phyloP scores from a whole-genome alignment of 1,140 invertebrate species.

The Halyomorpha halys region DNA sequence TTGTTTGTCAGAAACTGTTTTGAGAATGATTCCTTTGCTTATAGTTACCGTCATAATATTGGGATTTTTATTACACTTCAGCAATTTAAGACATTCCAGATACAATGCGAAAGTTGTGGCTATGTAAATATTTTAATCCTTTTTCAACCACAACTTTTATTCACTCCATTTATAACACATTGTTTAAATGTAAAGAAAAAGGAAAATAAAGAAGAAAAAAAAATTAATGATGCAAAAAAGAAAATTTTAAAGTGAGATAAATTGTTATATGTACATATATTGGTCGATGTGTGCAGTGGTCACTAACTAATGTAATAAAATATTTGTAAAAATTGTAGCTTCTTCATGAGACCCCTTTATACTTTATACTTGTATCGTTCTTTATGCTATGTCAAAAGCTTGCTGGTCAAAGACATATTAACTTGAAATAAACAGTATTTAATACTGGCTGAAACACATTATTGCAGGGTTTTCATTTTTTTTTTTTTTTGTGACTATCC shows the following conservation, averaged over 20 bases:
- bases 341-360: slow-evolving; percentile 2
- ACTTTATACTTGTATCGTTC: background rate
- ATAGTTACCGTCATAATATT: slow-evolving; percentile 11
- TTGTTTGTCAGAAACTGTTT: slow-evolving; percentile 6
- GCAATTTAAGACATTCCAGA: slow-evolving; percentile 11
- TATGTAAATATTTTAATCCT: slow-evolving; percentile 3
- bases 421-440: no score
- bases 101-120: background rate
- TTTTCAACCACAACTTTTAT: slow-evolving; percentile 11
- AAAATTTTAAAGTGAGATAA: background rate
- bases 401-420: no score
- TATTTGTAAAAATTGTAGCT: slow-evolving; percentile 16
- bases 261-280: slow-evolving; percentile 5
- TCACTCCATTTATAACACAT: background rate
- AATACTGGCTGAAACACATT: no score
- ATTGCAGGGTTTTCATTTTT: no score
- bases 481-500: no score
- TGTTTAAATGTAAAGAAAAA: no score
- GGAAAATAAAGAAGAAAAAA: no score
- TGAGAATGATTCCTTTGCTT: slow-evolving; percentile 1
- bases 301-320: slow-evolving; percentile 14
- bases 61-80: no score
- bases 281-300: slow-evolving; percentile 15
- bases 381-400: no score
- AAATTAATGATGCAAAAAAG: no score